Evolutionary conservation across 2,888 invertebrate genomes (phyloP).

Genomic region (Hypselothyrea guttata): DNA sequence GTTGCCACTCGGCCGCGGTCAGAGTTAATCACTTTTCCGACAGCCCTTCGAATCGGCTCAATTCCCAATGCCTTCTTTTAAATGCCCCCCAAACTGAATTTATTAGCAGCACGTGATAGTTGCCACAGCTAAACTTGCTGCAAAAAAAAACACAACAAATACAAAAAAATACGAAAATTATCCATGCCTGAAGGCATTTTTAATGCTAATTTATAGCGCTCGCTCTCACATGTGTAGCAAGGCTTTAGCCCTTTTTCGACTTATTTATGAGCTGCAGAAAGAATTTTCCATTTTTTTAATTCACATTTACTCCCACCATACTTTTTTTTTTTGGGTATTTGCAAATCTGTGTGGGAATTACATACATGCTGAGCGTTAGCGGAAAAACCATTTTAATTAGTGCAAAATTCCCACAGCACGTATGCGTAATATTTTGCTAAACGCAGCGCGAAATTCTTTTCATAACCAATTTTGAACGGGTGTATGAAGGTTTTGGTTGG

Average conservation of each 20-base stretch:
- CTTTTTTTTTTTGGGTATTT: slow-evolving; percentile 40
- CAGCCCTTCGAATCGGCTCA: slow-evolving; percentile 45
- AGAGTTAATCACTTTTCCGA: slow-evolving; percentile 80
- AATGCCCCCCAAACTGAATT: slow-evolving; percentile 77
- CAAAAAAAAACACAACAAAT: slow-evolving; percentile 15
- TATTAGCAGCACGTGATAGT: slow-evolving; percentile 80
- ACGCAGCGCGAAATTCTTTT: slow-evolving; percentile 22
- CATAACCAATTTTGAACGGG: neutral
- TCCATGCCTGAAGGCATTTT: slow-evolving; percentile 63
- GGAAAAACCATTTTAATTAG: slow-evolving; percentile 74
- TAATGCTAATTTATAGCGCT: slow-evolving; percentile 73
- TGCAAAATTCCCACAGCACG: slow-evolving; percentile 51
- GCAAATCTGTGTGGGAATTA: slow-evolving; percentile 62
- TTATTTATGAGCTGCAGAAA: slow-evolving; percentile 69
- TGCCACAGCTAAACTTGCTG: slow-evolving; percentile 51
- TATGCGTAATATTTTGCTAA: slow-evolving; percentile 61
- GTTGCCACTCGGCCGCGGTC: slow-evolving; percentile 37
- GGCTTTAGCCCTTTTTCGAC: slow-evolving; percentile 23
- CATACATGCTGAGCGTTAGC: slow-evolving; percentile 42
- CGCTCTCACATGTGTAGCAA: slow-evolving; percentile 46
- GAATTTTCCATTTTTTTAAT: slow-evolving; percentile 35
- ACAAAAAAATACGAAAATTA: slow-evolving; percentile 31
- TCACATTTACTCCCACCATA: slow-evolving; percentile 1
- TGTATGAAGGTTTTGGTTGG: neutral
- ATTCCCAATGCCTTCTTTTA: slow-evolving; percentile 23